Conservation (phyloP, 2,888 invertebrate species). For the Epistrophella euchroma region DNA sequence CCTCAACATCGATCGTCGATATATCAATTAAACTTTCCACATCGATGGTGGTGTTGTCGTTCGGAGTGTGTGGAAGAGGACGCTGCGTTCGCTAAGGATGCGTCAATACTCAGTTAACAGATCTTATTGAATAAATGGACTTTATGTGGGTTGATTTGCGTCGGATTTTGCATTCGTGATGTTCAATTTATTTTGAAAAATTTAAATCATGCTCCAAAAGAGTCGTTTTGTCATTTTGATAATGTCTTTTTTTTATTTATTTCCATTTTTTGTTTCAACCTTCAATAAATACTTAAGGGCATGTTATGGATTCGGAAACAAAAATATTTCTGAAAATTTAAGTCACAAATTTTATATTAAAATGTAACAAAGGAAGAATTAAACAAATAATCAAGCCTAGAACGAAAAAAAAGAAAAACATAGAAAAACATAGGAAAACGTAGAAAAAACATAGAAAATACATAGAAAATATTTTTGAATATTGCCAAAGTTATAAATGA, state of each 20-base stretch:
- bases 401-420: background rate
- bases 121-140: conserved; percentile 26
- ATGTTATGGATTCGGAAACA: background rate
- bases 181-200: conserved; percentile 67
- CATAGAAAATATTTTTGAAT: background rate
- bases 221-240: conserved; percentile 22
- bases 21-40: conserved; percentile 75
- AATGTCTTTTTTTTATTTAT: conserved; percentile 13
- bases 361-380: background rate
- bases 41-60: background rate
- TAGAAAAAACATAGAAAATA: background rate
- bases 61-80: background rate
- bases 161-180: conserved; percentile 56
- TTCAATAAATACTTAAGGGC: background rate
- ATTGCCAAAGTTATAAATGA: background rate
- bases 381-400: too few relatives aligned
- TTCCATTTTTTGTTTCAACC: background rate
- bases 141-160: conserved; percentile 40
- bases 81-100: conserved; percentile 3
- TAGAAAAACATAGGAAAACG: background rate
- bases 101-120: conserved; percentile 10
- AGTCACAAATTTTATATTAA: background rate
- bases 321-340: background rate
- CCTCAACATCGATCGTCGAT: conserved; percentile 69
- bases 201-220: conserved; percentile 61